Base-by-base conservation (phyloP, 2,797 vertebrate genomes). In the Adelosebastes latens region DNA sequence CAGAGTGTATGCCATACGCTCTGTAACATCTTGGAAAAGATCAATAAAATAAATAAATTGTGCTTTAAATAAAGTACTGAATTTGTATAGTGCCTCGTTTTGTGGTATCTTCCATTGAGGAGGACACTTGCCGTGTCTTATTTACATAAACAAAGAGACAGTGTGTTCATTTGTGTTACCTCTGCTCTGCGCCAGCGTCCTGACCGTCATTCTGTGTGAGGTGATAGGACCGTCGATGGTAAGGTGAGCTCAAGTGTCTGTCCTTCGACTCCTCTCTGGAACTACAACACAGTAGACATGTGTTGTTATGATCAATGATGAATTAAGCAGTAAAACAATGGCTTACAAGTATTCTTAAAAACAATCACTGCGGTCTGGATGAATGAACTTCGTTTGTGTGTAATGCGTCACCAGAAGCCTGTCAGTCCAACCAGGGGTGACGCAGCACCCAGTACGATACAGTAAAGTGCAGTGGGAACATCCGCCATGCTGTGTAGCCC, bases 241-340 rank as follows among this genome's bases (percentile, higher is more conserved):
- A 99, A 13, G 97, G 96, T 42, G 98, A 96, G 74, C 94, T 96
- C 93, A 97, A 93, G 84, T 97, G 97, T 82, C 97, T 96, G 86
- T 99, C 98, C 85, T 98, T 97, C 31, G 97, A 86, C 24, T 98
- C 98, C 61, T 98, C 97, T 82, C 98, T 96, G 36, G 97, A 97
- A 88, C 98, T 99, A 77, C 13, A 86, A 79, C 24, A 84, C 18
- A 87, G 25, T 1, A 69, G 8, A 64, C 8, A 67, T 4, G 36
- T 5, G 39, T 16, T 42, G 39, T 42, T 42, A 42, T 42, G 14
- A 42, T 42, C 39, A 42, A 42, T 42, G 39, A 16, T 6, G 39
- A 42, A 42, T 42, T 42, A 42, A 42, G 14, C 39, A 42, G 39
- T 16, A 42, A 42, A 16, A 42, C 39, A 42, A 42, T 42, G 39